Conservation (phyloP, 2,797 vertebrate species). For the Pseudocheirus occidentalis region DNA sequence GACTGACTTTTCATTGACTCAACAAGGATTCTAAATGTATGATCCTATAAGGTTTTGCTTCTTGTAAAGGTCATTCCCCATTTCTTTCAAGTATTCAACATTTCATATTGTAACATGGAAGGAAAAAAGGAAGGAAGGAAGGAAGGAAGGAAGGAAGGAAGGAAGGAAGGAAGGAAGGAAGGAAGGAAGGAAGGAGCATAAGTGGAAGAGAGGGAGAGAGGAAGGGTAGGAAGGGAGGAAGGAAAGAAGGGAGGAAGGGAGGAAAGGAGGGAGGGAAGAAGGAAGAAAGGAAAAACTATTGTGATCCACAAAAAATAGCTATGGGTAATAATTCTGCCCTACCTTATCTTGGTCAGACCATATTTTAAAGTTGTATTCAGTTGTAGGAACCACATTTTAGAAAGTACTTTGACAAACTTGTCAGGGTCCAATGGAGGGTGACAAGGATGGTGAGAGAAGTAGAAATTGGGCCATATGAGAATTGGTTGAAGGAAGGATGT, state of each 20-base stretch:
- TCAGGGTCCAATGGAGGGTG: not conserved
- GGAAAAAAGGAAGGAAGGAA: too few relatives aligned
- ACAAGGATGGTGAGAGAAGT: not conserved
- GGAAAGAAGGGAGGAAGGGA: not conserved
- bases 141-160: too few relatives aligned
- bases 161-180: not conserved
- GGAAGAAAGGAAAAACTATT: not conserved
- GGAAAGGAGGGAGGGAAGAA: not conserved
- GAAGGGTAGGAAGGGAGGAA: accelerated
- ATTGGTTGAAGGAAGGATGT: not conserved
- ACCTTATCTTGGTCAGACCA: not conserved
- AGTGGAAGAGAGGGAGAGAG: too few relatives aligned
- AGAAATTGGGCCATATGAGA: not conserved
- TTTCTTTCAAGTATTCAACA: not conserved
- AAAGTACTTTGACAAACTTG: not conserved
- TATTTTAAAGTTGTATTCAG: not conserved
- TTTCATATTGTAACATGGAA: not conserved
- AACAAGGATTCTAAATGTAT: not conserved
- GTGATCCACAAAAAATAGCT: not conserved
- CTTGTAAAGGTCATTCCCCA: not conserved
- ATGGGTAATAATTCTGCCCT: not conserved
- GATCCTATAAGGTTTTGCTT: not conserved
- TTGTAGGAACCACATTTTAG: not conserved
- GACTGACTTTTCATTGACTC: not conserved
- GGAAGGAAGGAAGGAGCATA: too few relatives aligned